Conservation (phyloP, 2,888 invertebrate genomes). For the Arrhopalites spinosus region DNA sequence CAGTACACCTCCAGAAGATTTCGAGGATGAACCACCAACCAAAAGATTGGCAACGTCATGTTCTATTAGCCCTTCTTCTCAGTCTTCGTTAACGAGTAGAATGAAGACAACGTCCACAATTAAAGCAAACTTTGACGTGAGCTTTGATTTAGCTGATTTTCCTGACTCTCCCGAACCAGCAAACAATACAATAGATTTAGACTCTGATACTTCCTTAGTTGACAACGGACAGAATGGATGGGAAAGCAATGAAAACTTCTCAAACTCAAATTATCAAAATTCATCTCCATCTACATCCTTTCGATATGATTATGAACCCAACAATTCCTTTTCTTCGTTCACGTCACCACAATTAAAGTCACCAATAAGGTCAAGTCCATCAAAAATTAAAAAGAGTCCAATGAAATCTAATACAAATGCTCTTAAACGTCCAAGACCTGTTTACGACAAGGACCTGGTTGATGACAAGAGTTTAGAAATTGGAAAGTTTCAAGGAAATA, state of each 20-base stretch:
- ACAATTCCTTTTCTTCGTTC: background rate
- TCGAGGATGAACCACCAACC: background rate
- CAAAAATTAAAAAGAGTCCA: background rate
- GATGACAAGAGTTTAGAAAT: slow-evolving; percentile 54
- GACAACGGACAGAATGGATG: background rate
- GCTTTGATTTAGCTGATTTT: slow-evolving; percentile 5
- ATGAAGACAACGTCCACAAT: slow-evolving; percentile 13
- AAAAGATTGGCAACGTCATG: background rate
- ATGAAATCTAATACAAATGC: background rate
- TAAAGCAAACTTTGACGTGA: slow-evolving; percentile 22
- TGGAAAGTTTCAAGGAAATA: slow-evolving; percentile 67
- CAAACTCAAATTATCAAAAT: no score
- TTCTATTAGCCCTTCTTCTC: background rate
- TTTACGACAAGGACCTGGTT: background rate
- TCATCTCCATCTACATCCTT: background rate
- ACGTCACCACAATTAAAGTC: background rate
- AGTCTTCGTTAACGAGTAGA: background rate
- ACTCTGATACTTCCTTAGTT: slow-evolving; percentile 1
- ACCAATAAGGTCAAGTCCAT: background rate
- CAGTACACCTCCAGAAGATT: background rate
- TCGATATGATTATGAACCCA: background rate
- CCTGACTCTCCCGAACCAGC: background rate
- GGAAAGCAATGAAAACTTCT: background rate
- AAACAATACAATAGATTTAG: slow-evolving; percentile 6
- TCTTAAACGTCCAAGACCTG: no score